Percentiles rank a stretch among this genome's conserved stretches.
Evolutionary conservation across 2,888 invertebrate species (phyloP).

Genomic region (Drosophila pullipes): DNA sequence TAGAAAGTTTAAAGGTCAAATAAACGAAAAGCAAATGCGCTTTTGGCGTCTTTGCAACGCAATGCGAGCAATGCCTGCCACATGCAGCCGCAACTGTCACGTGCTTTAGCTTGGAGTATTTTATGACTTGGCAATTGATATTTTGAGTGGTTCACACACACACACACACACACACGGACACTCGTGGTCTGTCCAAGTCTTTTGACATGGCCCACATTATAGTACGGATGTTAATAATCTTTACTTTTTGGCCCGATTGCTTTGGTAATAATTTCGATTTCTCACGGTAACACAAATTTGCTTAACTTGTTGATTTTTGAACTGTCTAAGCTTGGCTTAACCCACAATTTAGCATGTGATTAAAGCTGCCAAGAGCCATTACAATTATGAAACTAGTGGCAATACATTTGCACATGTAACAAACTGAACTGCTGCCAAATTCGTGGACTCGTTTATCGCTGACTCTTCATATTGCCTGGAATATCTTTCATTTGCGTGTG

Average conservation of each 20-base stretch:
- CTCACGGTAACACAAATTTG: constrained; percentile 1
- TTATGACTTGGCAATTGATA: background rate
- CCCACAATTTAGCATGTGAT: constrained; percentile 6
- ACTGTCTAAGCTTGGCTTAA: background rate
- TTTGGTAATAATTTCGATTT: background rate
- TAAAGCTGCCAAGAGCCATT: background rate
- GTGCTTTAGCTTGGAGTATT: background rate
- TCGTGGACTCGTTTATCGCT: background rate
- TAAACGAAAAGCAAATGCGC: background rate
- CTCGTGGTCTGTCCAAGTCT: background rate
- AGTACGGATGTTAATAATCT: background rate
- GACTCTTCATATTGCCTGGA: background rate
- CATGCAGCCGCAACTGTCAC: background rate
- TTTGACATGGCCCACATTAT: background rate
- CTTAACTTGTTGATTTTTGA: background rate
- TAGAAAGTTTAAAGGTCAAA: background rate
- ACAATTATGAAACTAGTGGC: constrained; percentile 2
- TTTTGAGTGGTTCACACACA: background rate
- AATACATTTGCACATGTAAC: background rate
- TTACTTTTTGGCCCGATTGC: background rate
- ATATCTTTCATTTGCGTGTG: background rate
- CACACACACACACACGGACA: background rate
- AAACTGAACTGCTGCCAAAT: constrained; percentile 2
- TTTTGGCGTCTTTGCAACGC: background rate
- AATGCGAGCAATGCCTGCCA: background rate